A percentile compares a stretch with the other conserved stretches of the same genome.
phyloP scores from a whole-genome alignment of 92 coral and sea anemone species.

The Diadumene lineata region DNA sequence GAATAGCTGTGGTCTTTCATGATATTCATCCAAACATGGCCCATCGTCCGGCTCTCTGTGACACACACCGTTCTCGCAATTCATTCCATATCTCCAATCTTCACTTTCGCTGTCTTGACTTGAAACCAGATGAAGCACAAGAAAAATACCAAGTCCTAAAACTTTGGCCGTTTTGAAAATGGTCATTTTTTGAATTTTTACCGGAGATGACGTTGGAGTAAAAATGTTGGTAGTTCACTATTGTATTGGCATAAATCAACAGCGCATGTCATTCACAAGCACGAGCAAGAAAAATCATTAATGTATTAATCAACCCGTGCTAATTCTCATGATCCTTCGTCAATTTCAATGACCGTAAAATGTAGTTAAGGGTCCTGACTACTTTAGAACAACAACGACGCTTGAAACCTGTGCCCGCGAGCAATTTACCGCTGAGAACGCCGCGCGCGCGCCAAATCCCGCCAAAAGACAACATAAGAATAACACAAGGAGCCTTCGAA shows the following conservation, averaged over 20 bases:
- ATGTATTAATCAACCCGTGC: conserved; percentile 10
- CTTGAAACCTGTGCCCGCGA: no score
- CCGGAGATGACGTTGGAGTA: no score
- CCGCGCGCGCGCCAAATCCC: no score
- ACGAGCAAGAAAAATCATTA: conserved; percentile 6
- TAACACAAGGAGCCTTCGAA: no score
- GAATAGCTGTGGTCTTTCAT: conserved; percentile 56
- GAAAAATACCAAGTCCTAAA: not conserved
- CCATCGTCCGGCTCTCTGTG: conserved; percentile 53
- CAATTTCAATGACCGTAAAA: not conserved
- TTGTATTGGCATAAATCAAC: not conserved
- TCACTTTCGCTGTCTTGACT: not conserved
- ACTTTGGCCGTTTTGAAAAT: not conserved
- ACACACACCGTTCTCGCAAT: conserved; percentile 86
- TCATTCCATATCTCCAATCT: conserved; percentile 36
- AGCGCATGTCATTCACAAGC: conserved; percentile 17
- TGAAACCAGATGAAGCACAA: not conserved
- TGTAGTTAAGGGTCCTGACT: no score
- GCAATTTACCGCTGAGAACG: no score
- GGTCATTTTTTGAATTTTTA: not conserved
- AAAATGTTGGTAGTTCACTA: conserved; percentile 1
- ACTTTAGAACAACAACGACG: no score
- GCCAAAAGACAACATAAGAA: no score
- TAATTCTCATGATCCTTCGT: conserved; percentile 11
- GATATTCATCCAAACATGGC: conserved; percentile 45